Conservation (phyloP, 2,113 vertebrate species). For the Burhinus oedicnemus region DNA sequence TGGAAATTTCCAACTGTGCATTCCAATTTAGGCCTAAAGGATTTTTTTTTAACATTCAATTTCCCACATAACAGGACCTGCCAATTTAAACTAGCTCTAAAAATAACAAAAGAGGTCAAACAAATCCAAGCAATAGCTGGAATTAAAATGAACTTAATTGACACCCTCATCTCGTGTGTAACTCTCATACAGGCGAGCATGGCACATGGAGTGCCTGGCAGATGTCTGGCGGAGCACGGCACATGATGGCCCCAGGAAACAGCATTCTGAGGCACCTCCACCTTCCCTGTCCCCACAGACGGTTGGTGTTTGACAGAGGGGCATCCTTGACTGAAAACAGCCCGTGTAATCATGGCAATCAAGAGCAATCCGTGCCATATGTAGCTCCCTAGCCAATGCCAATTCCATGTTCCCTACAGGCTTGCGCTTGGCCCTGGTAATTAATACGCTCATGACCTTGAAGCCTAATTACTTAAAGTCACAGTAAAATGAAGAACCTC, state of each 20-base stretch:
- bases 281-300: background rate
- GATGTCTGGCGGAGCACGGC: background rate
- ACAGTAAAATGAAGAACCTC: background rate
- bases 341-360: background rate
- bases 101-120: constrained; percentile 21
- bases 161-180: background rate
- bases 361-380: background rate
- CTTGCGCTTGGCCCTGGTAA: background rate
- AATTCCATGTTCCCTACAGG: background rate
- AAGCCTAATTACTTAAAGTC: background rate
- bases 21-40: constrained; percentile 19
- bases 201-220: background rate
- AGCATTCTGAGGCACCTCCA: background rate
- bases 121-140: background rate
- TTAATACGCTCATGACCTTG: background rate
- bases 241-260: background rate
- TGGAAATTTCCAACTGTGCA: constrained; percentile 28
- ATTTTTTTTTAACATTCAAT: background rate
- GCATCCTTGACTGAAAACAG: background rate
- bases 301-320: background rate
- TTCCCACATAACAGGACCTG: background rate
- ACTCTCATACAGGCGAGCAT: background rate
- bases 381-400: background rate
- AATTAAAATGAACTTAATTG: background rate
- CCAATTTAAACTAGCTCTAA: constrained; percentile 34